Base-by-base conservation (phyloP, 1,140 invertebrate species). In the Drosophila serrata region DNA sequence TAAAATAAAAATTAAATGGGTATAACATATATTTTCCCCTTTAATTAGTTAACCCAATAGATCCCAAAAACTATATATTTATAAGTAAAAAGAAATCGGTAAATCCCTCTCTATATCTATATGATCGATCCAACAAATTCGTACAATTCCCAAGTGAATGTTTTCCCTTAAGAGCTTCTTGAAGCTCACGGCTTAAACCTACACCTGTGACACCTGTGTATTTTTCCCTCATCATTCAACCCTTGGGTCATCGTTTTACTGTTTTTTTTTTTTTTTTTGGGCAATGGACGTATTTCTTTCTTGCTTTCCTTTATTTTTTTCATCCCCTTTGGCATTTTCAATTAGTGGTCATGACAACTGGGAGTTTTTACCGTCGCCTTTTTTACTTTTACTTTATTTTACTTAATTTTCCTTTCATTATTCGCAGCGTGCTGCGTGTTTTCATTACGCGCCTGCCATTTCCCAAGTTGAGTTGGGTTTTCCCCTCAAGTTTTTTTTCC, bases 271-370 rank as follows among this genome's bases (percentile, higher is more conserved):
- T n/a, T n/a, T n/a, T n/a, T n/a, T n/a, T 37, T 29, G 37, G 33
- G 35, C 48, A 9, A 15, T 22, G 39, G 29, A 58, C 33, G 27
- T 45, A 42, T 27, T 46, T 24, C 40, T 42, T 46, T n/a, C n/a
- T n/a, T n/a, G n/a, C n/a, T n/a, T n/a, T n/a, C n/a, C n/a, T n/a
- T n/a, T n/a, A n/a, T n/a, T 40, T 24, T 12, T 11, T 53, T 40
- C 80, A 69, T 56, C 70, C 79, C 75, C 64, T 40, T 15, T 39
- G 55, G 51, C 24, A 46, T 45, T 79, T 87, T 90, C 81, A 84
- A 87, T 87, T 90, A 82, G 84, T 82, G 70, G 65, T 62, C 84
- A 87, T 87, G 84, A 82, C 82, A 87, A 87, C 84, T 88, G 46
- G 46, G 64, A 76, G 49, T 76, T 79, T 65, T 72, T 61, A 59